Conservation (phyloP, 2,888 invertebrate species). For the Acanthosepion pharaonis region DNA sequence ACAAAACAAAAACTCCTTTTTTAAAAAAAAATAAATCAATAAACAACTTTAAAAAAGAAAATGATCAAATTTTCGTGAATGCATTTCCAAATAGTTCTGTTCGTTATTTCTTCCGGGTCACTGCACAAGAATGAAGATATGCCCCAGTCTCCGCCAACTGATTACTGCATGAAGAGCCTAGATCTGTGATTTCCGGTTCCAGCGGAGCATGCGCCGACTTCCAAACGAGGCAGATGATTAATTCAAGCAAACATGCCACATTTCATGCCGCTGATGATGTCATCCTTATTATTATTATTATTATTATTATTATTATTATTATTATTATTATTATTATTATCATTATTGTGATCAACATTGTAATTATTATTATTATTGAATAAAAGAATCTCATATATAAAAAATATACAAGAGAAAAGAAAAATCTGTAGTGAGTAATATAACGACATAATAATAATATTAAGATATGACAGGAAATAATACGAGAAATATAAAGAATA, state of each 20-base stretch:
- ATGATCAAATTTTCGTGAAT: background rate
- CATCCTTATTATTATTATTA: background rate
- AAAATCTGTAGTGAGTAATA: too few relatives aligned
- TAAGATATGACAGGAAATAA: too few relatives aligned
- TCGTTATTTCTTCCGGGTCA: background rate
- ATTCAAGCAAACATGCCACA: background rate
- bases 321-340: background rate
- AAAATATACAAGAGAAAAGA: too few relatives aligned
- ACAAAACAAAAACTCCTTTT: background rate
- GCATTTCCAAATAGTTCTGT: background rate
- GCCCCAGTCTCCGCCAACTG: background rate
- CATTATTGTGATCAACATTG: background rate
- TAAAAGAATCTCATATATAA: too few relatives aligned
- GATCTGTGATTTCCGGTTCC: background rate
- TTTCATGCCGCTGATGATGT: background rate
- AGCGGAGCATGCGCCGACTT: background rate
- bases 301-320: background rate
- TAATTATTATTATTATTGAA: too few relatives aligned
- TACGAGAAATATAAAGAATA: too few relatives aligned
- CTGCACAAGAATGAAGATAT: background rate
- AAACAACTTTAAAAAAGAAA: background rate
- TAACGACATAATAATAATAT: too few relatives aligned
- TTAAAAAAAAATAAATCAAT: background rate
- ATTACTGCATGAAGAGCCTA: background rate
- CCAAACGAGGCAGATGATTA: background rate